Conservation (phyloP, 2,797 vertebrate genomes). For the Falco cherrug region DNA sequence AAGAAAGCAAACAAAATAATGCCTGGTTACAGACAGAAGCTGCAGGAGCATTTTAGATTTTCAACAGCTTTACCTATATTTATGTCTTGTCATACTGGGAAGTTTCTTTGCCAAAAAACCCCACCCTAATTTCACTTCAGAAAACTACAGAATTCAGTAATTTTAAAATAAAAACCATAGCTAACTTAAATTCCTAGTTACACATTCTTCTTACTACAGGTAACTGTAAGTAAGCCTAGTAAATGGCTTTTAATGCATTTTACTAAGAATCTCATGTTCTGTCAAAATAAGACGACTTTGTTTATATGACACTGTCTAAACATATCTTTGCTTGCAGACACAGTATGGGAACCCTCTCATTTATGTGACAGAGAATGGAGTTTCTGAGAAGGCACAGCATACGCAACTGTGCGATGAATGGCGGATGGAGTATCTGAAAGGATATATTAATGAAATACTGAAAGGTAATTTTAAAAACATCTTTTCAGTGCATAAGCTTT, state of each 20-base stretch:
- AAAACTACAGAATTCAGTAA: not conserved
- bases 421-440: constrained; percentile 90
- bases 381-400: constrained; percentile 86
- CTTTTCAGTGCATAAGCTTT: not conserved
- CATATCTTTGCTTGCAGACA: constrained; percentile 74
- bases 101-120: not conserved
- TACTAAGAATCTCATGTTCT: not conserved
- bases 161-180: not conserved
- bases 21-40: not conserved
- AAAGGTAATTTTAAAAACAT: constrained; percentile 81
- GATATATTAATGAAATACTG: constrained; percentile 93
- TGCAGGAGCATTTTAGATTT: not conserved
- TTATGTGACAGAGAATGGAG: constrained; percentile 93
- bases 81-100: not conserved
- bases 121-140: not conserved
- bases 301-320: not conserved
- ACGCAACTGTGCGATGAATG: constrained; percentile 91
- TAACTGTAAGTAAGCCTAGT: not conserved
- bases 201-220: not conserved
- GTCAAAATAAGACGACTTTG: not conserved
- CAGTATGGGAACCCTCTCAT: constrained; percentile 90
- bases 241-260: not conserved
- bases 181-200: not conserved
- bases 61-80: not conserved
- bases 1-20: not conserved